phyloP scores from a whole-genome alignment of 2,797 vertebrate genomes.

The Hippocampus kuda region DNA sequence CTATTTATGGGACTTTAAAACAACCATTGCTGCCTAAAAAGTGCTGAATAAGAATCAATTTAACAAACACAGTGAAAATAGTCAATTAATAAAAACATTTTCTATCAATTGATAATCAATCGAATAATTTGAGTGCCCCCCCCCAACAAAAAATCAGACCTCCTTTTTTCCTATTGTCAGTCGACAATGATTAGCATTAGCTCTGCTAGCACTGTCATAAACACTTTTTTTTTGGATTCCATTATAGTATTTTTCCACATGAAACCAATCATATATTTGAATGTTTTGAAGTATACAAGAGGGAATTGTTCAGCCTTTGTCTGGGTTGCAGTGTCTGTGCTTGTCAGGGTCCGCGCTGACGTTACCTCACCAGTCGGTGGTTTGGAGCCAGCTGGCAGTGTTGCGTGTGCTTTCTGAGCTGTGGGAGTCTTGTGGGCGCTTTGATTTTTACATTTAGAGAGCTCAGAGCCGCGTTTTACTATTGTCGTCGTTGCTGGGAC shows the following conservation, averaged over 20 bases:
- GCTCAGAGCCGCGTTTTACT: slow-evolving; percentile 23
- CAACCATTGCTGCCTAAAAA: no score
- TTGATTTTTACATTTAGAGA: slow-evolving; percentile 50
- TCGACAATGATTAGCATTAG: not conserved
- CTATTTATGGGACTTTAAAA: no score
- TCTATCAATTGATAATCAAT: no score
- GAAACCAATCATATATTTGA: not conserved
- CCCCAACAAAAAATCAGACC: not conserved
- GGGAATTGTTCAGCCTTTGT: not conserved
- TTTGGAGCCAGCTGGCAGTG: slow-evolving; percentile 67
- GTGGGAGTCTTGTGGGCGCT: slow-evolving; percentile 58
- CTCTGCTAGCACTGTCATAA: not conserved
- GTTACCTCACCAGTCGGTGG: slow-evolving; percentile 59
- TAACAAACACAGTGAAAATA: no score
- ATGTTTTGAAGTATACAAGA: not conserved
- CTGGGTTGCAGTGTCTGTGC: slow-evolving; percentile 36
- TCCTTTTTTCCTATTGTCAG: not conserved
- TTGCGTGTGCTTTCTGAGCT: slow-evolving; percentile 54
- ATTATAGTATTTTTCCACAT: not conserved
- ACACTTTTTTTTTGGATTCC: not conserved
- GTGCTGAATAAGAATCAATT: no score
- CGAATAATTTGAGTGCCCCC: no score
- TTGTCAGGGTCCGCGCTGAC: slow-evolving; percentile 56
- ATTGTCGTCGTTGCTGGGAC: not conserved
- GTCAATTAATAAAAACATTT: no score